Conservation (phyloP, 2,888 invertebrate species). For the Boloria euphrosyne region DNA sequence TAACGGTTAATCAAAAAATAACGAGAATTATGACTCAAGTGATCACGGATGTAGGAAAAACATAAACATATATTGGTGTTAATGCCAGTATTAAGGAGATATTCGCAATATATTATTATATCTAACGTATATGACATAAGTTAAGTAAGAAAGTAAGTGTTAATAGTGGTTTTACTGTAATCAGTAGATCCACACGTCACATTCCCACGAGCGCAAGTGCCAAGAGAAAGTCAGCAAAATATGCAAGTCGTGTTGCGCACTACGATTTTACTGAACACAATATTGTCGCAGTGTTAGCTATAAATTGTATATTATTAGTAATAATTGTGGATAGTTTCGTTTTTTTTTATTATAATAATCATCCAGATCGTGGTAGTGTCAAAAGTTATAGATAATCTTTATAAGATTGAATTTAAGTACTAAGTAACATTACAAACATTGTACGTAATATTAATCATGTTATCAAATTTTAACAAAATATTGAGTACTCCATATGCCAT, state of each 20-base stretch:
- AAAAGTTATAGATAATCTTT: conserved; percentile 17
- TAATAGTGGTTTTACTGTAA: conserved; percentile 27
- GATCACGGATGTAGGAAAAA: too few relatives aligned
- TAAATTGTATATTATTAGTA: too few relatives aligned
- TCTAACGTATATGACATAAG: conserved; percentile 12
- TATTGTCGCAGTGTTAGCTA: too few relatives aligned
- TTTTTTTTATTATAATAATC: conserved; percentile 8
- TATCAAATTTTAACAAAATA: too few relatives aligned
- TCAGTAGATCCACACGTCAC: conserved; percentile 45
- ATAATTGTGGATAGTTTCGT: conserved; percentile 9
- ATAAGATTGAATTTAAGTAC: neutral
- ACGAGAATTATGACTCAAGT: too few relatives aligned
- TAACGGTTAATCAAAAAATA: too few relatives aligned
- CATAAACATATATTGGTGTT: neutral
- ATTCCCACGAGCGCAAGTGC: conserved; percentile 45
- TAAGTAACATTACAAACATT: too few relatives aligned
- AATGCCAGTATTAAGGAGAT: neutral
- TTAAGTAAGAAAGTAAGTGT: conserved; percentile 26
- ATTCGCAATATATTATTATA: neutral
- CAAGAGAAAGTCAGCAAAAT: conserved; percentile 58
- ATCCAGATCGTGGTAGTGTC: conserved; percentile 9
- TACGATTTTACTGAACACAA: conserved; percentile 26
- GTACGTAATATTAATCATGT: too few relatives aligned
- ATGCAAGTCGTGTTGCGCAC: conserved; percentile 46
- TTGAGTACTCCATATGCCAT: neutral